Evolutionary conservation across 37 sponge, comb jelly and placozoan genomes (phyloP), one percentile per base, ranked within the genome.

Genomic region (Diacarnus erythraeanus): DNA sequence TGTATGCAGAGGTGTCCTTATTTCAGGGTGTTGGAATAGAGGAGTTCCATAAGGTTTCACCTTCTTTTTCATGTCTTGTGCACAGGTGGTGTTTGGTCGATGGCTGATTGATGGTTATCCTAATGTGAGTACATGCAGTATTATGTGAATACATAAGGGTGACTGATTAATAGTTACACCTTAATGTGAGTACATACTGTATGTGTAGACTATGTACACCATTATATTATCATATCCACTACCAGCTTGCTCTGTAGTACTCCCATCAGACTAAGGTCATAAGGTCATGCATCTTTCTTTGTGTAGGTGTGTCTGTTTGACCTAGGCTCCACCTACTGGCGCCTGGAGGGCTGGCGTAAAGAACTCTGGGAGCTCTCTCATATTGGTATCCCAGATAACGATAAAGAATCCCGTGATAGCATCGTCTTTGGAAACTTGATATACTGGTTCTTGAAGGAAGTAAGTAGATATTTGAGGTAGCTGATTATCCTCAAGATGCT

Each of bases 31-130:
- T n/a, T n/a, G n/a, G n/a, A n/a, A n/a, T n/a, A 43, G 22, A 71
- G 29, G 15, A 35, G 4, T 67, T 23, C 34, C 34, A 73, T 59
- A 37, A 36, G n/a, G 22, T 5, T 47, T 47, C 51, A 47, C n/a
- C n/a, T n/a, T n/a, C n/a, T n/a, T n/a, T n/a, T 61, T 1, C 31
- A 5, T n/a, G 2, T 38, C 18, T 42, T 33, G 34, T 76, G 35
- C 59, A 1, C 75, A 96, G 91, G 91, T 96, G 41, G 85, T 94
- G 64, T 90, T 79, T 77, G 98, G 98, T 25, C 79, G 94, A 26
- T 97, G 98, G 98, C 85, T 97, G 56, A 97, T 97, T 38, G 95
- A 92, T 57, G 98, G 98, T 0, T 88, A 87, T 66, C 95, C 98
- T 20, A 94, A 87, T 36, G 95, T 89, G 71, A n/a, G 77, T 40